Conservation (phyloP, 2,888 invertebrate species). For the Thelaira solivaga region DNA sequence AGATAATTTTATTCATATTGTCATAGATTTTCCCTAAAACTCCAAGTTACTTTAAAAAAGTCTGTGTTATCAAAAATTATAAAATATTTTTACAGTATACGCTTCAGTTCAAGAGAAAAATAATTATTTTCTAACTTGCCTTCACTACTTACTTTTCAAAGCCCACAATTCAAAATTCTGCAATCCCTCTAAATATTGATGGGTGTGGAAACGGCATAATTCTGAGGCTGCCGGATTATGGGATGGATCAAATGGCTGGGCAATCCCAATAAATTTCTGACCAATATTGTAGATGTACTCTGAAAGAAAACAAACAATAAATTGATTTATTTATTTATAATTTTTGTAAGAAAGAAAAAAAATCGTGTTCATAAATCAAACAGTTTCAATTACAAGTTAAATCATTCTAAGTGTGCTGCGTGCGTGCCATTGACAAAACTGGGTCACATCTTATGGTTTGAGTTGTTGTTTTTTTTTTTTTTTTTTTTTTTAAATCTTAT, state of each 20-base stretch:
- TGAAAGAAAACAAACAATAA: constrained; percentile 64
- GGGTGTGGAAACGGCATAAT: constrained; percentile 71
- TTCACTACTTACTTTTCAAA: constrained; percentile 72
- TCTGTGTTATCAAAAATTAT: no score
- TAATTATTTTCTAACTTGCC: not conserved
- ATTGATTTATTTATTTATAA: not conserved
- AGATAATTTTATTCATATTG: no score
- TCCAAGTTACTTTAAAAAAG: no score
- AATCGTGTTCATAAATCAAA: not conserved
- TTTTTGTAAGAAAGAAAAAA: not conserved
- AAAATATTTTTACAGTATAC: not conserved
- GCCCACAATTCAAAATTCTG: constrained; percentile 76
- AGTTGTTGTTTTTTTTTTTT: no score
- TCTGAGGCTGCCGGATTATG: constrained; percentile 70
- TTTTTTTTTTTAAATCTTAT: not conserved
- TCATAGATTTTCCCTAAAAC: no score
- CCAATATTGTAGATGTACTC: constrained; percentile 72
- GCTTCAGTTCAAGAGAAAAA: not conserved
- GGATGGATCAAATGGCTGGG: constrained; percentile 73
- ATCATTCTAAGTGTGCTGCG: not conserved
- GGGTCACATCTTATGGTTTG: not conserved
- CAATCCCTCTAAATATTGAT: constrained; percentile 70
- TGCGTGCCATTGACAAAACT: constrained; percentile 14
- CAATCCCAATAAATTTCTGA: constrained; percentile 69
- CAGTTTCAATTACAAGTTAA: constrained; percentile 7